Evolutionary conservation across 2,888 invertebrate species (phyloP), one percentile per base, ranked within the genome.

Genomic region (Cecidostiba fungosa): DNA sequence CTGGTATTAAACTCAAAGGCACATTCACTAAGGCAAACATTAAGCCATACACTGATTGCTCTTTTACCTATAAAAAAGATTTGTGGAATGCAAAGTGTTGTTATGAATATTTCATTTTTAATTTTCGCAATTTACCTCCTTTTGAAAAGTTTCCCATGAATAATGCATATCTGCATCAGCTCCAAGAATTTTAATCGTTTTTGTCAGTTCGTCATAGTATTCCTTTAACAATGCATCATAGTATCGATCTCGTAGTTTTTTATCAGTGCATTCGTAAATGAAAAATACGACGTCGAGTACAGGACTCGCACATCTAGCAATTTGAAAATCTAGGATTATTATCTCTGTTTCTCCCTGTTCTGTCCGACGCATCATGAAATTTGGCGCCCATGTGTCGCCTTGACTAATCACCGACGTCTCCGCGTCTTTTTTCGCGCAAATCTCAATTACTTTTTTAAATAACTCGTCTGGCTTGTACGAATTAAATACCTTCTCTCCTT

Each of bases 331-430:
- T 47, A 97, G 95, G 84, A 97, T 94, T 88, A 95, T 94, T 0
- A 94, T 94, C 84, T 94, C 94, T 6, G 90, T 87, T 79, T 92
- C 88, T 10, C 87, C 86, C 26, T 59, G 72, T 0, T 87, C 74
- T 3, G 83, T 76, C 81, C 94, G 94, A 62, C 94, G 94, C 14
- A 95, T 95, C 0, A 97, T 91, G 88, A 97, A 97, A 91, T 97
- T 97, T 19, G 96, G 96, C 0, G 95, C 95, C 97, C 97, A 97
- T 59, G 95, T 95, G 90, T 97, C 97, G 0, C 97, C 97, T 85
- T 97, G 96, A 0, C 95, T 95, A 47, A 97, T 95, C 0, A 96
- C 95, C 0, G 95, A 92, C 32, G 93, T 92, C 43, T 91, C 91
- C 0, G 89, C 90, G n/a, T 94, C 93, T 29, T 90, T 90, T 88